Evolutionary conservation across 2,797 vertebrate species (phyloP), one percentile per base, ranked within the genome.

Genomic region (Calcarius lapponicus): DNA sequence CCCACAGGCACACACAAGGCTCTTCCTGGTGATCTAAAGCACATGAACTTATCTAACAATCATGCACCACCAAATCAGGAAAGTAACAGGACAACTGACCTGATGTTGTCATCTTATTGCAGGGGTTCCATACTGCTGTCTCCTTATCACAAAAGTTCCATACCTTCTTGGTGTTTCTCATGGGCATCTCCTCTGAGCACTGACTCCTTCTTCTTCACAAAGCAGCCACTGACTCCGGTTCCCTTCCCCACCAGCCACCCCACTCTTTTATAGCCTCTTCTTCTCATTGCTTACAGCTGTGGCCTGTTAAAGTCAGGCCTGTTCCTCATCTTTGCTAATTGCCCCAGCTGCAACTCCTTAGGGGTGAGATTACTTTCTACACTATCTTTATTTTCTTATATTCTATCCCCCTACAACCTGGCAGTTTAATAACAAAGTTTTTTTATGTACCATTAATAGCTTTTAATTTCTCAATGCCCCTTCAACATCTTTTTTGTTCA

Each of bases 231-330:
- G 20, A 56, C 54, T 15, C 20, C 54, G n/a, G 32, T 3, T 56
- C 54, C 32, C 54, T 10, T 22, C 54, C 22, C 20, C 10, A 1
- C 1, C 32, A 3, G 1, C 54, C 54, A 7, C 13, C 32, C 32
- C 54, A 56, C 13, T 56, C 32, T n/a, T 3, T 15, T n/a, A 15
- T 10, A n/a, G 20, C 54, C 10, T n/a, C 32, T n/a, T 5, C 54
- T 15, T 15, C 54, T 56, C 54, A 10, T 1, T 56, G 54, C 2
- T n/a, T 14, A 56, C 54, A 56, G 20, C 54, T 56, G 20, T 22
- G 32, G 13, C 32, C 32, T 56, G 54, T 0, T 56, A 22, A 56
- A 56, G 20, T 15, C 54, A 56, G 20, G 20, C 9, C 32, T n/a
- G 54, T 0, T 56, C 32, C 54, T n/a, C 0, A 56, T n/a, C 54